Conservation (phyloP, 1,140 invertebrate genomes). For the Drosophila sp. region DNA sequence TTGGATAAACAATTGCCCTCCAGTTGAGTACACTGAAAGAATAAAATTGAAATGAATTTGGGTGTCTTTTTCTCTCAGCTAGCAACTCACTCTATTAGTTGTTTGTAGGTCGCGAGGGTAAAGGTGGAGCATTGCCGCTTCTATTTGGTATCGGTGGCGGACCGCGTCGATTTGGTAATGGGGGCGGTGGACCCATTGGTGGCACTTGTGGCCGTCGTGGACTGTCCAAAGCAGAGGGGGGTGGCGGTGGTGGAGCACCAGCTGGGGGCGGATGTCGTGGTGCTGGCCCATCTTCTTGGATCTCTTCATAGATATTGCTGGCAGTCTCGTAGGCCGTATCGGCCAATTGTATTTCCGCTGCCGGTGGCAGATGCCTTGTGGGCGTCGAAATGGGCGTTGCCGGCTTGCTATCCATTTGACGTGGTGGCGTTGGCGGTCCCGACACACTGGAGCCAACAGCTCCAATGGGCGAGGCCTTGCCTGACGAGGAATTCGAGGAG, state of each 20-base stretch:
- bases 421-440: constrained; percentile 73
- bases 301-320: constrained; percentile 75
- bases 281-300: constrained; percentile 71
- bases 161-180: constrained; percentile 86
- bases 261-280: constrained; percentile 70
- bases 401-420: constrained; percentile 70
- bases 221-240: constrained; percentile 22
- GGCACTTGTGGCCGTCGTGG: constrained; percentile 52
- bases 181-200: constrained; percentile 84
- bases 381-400: constrained; percentile 69
- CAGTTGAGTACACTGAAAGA: neutral
- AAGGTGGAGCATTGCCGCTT: constrained; percentile 82
- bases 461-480: constrained; percentile 60
- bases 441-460: constrained; percentile 36
- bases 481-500: constrained; percentile 63
- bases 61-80: neutral
- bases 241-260: constrained; percentile 50
- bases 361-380: constrained; percentile 55
- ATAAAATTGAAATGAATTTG: neutral
- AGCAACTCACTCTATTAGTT: constrained; percentile 48
- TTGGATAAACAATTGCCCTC: neutral
- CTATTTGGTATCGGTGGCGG: constrained; percentile 86
- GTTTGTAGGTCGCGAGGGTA: constrained; percentile 73
- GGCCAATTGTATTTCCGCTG: constrained; percentile 27
- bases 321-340: constrained; percentile 62